These are phyloP conservation scores for Acrocyrtus sp. DNA, from an alignment of 2,888 invertebrate species.

Conservation along the genomic window DNA sequence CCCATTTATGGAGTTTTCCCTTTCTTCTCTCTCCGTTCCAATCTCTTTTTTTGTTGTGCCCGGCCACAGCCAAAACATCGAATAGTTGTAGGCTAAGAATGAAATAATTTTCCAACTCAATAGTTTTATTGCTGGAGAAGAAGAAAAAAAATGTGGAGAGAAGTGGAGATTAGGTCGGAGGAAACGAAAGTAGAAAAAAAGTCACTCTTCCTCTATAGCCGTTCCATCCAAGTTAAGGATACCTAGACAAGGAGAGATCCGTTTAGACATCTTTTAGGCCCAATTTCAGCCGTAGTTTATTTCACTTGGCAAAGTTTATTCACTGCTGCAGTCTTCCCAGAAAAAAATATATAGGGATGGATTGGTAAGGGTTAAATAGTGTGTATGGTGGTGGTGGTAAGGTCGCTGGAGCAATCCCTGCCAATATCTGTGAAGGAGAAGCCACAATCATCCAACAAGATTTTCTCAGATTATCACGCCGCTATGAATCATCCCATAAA, in stretches of 20 bases:
- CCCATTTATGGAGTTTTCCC: no score
- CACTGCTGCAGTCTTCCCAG: no score
- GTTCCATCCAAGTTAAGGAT: background rate
- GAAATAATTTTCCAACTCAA: constrained; percentile 52
- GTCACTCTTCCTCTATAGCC: constrained; percentile 1
- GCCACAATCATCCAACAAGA: no score
- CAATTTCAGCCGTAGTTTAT: background rate
- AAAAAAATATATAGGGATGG: no score
- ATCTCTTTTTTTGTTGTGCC: no score
- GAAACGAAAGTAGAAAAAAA: constrained; percentile 10
- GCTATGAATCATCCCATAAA: constrained; percentile 34
- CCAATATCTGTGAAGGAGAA: no score
- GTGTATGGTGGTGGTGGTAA: no score
- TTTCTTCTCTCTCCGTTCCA: background rate
- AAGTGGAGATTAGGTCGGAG: constrained; percentile 17
- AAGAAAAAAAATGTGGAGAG: constrained; percentile 6
- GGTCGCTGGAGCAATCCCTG: no score
- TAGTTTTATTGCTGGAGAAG: constrained; percentile 43
- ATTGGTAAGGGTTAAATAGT: no score
- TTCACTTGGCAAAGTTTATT: constrained; percentile 1
- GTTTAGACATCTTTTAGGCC: background rate
- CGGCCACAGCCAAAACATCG: no score
- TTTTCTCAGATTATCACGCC: constrained; percentile 30
- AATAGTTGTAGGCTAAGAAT: no score
- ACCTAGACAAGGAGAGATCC: background rate